phyloP scores from a whole-genome alignment of 2,797 vertebrate species.

The Martes flavigula region DNA sequence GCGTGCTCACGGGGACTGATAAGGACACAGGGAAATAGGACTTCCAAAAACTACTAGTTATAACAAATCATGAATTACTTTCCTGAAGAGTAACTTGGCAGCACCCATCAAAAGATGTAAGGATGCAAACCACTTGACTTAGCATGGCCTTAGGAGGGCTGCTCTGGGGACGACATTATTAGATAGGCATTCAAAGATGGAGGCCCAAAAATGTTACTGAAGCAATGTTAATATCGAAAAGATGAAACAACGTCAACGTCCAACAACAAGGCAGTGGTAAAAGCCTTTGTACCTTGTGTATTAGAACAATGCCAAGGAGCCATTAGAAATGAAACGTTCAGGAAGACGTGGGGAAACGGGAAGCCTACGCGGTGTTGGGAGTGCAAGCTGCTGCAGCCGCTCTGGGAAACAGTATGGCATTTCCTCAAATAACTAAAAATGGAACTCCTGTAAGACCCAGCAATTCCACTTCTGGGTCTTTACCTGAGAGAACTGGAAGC shows the following conservation, averaged over 20 bases:
- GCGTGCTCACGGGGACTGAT: too few relatives aligned
- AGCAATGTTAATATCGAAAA: neutral
- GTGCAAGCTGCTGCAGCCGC: neutral
- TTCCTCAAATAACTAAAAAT: neutral
- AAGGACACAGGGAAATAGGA: neutral
- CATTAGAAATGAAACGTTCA: neutral
- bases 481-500: neutral
- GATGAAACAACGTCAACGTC: neutral
- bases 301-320: neutral
- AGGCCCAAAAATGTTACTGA: neutral
- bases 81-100: neutral
- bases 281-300: neutral
- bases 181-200: neutral
- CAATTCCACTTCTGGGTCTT: neutral
- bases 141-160: neutral
- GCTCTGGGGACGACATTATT: neutral
- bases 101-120: neutral
- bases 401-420: neutral
- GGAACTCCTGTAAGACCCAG: neutral
- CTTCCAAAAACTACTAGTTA: neutral
- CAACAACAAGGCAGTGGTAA: neutral
- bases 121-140: neutral
- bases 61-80: neutral
- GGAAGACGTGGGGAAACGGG: neutral
- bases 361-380: neutral